Evolutionary conservation across 2,888 invertebrate genomes (phyloP).

Genomic region (Sarcophaga variegata): DNA sequence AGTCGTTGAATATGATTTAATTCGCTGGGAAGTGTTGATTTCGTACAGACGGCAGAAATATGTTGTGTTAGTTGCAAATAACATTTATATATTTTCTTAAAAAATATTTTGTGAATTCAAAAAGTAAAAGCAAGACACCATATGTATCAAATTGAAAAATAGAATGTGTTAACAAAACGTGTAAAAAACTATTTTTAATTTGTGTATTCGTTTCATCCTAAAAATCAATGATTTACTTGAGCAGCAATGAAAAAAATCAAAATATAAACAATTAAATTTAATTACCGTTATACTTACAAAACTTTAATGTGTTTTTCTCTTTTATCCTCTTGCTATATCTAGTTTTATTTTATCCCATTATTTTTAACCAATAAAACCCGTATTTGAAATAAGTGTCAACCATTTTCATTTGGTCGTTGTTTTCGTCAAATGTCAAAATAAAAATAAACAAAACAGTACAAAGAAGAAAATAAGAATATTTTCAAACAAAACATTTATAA

Average conservation of each 20-base stretch:
- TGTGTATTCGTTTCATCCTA: not conserved
- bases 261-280: constrained; percentile 60
- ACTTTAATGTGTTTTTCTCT: constrained; percentile 6
- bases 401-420: constrained; percentile 1
- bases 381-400: constrained; percentile 35
- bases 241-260: constrained; percentile 20
- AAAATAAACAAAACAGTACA: constrained; percentile 65
- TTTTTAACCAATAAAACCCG: constrained; percentile 47
- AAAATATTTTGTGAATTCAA: not conserved
- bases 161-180: not conserved
- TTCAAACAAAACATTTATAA: constrained; percentile 26
- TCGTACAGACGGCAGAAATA: not conserved
- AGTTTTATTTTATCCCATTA: constrained; percentile 17
- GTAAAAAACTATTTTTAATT: not conserved
- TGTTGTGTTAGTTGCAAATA: not conserved
- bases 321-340: constrained; percentile 5
- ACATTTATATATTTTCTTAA: not conserved
- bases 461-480: constrained; percentile 20
- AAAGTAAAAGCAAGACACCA: not conserved
- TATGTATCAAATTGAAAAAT: no score
- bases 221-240: not conserved
- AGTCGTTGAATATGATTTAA: not conserved
- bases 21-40: not conserved
- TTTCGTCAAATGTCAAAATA: constrained; percentile 59
- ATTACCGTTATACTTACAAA: constrained; percentile 68